These are phyloP conservation scores for Mesaphorura yosii DNA, from an alignment of 1,140 invertebrate genomes.

Conservation along the genomic window DNA sequence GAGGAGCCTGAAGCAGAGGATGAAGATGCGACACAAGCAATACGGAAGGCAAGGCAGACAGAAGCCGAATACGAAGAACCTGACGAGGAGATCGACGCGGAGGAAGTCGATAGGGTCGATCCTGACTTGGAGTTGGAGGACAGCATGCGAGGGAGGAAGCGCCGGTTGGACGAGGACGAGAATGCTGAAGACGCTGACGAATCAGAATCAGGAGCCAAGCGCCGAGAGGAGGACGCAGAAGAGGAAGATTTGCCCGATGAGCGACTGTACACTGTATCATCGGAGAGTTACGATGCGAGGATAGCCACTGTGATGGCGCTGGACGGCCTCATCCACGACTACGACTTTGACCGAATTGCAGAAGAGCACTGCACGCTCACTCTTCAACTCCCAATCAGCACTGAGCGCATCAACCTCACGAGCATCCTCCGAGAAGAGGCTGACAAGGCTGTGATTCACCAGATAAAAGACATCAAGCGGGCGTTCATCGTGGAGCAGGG, in stretches of 20 bases:
- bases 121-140: no score
- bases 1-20: slow-evolving; percentile 46
- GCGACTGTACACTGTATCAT: neutral
- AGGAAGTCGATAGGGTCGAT: slow-evolving; percentile 28
- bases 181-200: slow-evolving; percentile 33
- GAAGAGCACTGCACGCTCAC: slow-evolving; percentile 60
- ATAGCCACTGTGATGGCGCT: slow-evolving; percentile 32
- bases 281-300: neutral
- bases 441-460: slow-evolving; percentile 58
- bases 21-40: slow-evolving; percentile 47
- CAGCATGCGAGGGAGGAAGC: slow-evolving; percentile 33
- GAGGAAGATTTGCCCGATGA: no score
- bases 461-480: slow-evolving; percentile 67
- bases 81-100: slow-evolving; percentile 36
- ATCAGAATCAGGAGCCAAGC: slow-evolving; percentile 34
- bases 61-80: slow-evolving; percentile 68
- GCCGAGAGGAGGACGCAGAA: slow-evolving; percentile 33
- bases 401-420: slow-evolving; percentile 55
- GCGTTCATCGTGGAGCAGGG: slow-evolving; percentile 52
- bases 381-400: slow-evolving; percentile 44
- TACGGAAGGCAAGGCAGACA: slow-evolving; percentile 45
- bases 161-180: slow-evolving; percentile 35
- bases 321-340: slow-evolving; percentile 46
- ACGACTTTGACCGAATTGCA: slow-evolving; percentile 59
- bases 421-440: slow-evolving; percentile 64